Percentiles rank a stretch among this genome's conserved stretches.
These are phyloP conservation scores for Neolamprologus ventralis DNA, from an alignment of 2,113 vertebrate genomes.

Conservation along the genomic window DNA sequence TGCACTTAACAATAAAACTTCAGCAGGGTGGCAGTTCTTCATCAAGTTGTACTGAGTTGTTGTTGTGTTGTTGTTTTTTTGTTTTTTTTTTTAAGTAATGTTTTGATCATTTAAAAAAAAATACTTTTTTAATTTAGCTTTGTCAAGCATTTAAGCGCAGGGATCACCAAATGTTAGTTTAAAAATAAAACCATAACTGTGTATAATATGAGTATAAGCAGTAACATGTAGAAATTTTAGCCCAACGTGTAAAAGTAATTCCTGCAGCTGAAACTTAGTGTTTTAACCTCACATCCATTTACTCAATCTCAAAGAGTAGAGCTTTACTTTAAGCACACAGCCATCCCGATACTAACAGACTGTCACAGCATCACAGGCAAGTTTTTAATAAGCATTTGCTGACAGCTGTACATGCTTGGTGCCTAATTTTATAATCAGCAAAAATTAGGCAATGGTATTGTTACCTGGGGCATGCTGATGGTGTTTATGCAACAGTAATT, in stretches of 20 bases:
- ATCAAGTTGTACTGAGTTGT: background rate
- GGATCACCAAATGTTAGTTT: background rate
- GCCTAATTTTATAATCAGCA: background rate
- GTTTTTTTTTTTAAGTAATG: background rate
- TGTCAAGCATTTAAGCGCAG: background rate
- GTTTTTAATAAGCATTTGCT: background rate
- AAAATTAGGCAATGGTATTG: background rate
- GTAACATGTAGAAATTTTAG: background rate
- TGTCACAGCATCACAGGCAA: background rate
- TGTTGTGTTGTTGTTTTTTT: background rate
- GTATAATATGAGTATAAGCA: background rate
- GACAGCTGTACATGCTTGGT: background rate
- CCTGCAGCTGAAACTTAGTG: background rate
- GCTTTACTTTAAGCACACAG: background rate
- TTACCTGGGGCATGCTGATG: background rate
- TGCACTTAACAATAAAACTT: background rate
- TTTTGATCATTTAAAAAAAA: background rate
- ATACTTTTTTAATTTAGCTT: rapidly evolving
- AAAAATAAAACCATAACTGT: background rate
- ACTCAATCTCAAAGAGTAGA: background rate
- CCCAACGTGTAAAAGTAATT: background rate
- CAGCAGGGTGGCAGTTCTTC: background rate
- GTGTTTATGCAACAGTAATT: background rate
- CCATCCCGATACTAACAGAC: background rate
- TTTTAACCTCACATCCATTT: background rate